Conservation (phyloP, 2,888 invertebrate species). For the Drosophila nr. perissopoda region DNA sequence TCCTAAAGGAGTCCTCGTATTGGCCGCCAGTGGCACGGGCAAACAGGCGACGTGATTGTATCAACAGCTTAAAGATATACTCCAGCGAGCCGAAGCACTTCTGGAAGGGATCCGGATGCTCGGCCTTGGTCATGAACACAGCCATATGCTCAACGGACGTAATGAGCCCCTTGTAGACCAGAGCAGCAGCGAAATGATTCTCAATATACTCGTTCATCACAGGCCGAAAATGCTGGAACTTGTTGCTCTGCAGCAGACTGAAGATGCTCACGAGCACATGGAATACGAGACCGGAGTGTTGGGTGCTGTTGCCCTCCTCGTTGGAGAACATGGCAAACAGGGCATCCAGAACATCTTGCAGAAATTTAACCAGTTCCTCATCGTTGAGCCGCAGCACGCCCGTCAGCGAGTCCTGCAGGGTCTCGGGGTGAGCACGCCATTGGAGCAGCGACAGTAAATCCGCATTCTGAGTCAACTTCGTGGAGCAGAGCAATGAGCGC, state of each 20-base stretch:
- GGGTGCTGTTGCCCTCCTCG: constrained; percentile 95
- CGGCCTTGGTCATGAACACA: constrained; percentile 93
- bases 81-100: constrained; percentile 96
- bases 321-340: constrained; percentile 97
- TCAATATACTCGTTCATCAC: constrained; percentile 97
- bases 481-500: constrained; percentile 94
- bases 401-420: constrained; percentile 93
- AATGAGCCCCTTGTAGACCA: constrained; percentile 96
- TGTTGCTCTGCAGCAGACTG: constrained; percentile 93
- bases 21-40: constrained; percentile 94
- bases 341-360: constrained; percentile 97
- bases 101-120: constrained; percentile 95
- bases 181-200: constrained; percentile 96
- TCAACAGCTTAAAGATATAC: constrained; percentile 96
- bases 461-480: constrained; percentile 98
- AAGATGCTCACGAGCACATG: constrained; percentile 96
- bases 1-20: constrained; percentile 93
- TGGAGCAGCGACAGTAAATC: constrained; percentile 95
- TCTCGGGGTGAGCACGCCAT: constrained; percentile 95
- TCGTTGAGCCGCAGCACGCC: constrained; percentile 93
- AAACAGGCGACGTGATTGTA: constrained; percentile 93
- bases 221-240: constrained; percentile 97
- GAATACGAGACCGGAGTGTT: constrained; percentile 95
- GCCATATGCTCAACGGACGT: constrained; percentile 96
- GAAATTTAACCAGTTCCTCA: constrained; percentile 96